A percentile compares a stretch with the other conserved stretches of the same genome.
Conservation (phyloP, 1,140 invertebrate species). For the Belonocnema kinseyi region DNA sequence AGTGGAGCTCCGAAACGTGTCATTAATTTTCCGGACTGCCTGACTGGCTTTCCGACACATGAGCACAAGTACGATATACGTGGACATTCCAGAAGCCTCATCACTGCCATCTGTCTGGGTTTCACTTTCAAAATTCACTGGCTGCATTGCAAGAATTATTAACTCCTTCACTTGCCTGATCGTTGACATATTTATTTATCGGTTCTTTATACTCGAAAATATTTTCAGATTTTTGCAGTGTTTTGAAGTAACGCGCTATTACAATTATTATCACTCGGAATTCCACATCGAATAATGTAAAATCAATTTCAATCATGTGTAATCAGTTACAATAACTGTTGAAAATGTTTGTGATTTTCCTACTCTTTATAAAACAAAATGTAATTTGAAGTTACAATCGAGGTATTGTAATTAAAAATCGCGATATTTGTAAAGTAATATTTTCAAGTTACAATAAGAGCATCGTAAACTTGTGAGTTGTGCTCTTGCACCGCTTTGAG, state of each 20-base stretch:
- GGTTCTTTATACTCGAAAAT: too few relatives aligned
- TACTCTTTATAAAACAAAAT: too few relatives aligned
- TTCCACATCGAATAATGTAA: too few relatives aligned
- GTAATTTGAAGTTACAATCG: too few relatives aligned
- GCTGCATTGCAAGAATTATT: conserved; percentile 36
- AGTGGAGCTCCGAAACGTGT: conserved; percentile 41
- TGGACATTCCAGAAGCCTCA: conserved; percentile 44
- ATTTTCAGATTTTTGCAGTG: background rate
- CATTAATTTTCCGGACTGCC: conserved; percentile 63
- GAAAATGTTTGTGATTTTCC: too few relatives aligned
- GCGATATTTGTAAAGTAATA: too few relatives aligned
- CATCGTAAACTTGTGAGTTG: too few relatives aligned
- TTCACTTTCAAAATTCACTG: conserved; percentile 66
- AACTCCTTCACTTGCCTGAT: conserved; percentile 36
- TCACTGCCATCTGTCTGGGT: conserved; percentile 45
- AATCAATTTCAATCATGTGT: too few relatives aligned
- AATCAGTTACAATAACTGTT: too few relatives aligned
- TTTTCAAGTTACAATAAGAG: too few relatives aligned
- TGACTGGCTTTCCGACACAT: conserved; percentile 40
- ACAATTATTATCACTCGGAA: background rate
- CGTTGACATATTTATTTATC: conserved; percentile 52
- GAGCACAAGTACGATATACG: conserved; percentile 40
- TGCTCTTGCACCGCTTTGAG: too few relatives aligned
- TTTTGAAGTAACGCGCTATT: background rate
- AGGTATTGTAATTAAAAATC: too few relatives aligned